Evolutionary conservation across 1,140 invertebrate genomes (phyloP), one percentile per base, ranked within the genome.

Genomic region (Microvelia longipes): DNA sequence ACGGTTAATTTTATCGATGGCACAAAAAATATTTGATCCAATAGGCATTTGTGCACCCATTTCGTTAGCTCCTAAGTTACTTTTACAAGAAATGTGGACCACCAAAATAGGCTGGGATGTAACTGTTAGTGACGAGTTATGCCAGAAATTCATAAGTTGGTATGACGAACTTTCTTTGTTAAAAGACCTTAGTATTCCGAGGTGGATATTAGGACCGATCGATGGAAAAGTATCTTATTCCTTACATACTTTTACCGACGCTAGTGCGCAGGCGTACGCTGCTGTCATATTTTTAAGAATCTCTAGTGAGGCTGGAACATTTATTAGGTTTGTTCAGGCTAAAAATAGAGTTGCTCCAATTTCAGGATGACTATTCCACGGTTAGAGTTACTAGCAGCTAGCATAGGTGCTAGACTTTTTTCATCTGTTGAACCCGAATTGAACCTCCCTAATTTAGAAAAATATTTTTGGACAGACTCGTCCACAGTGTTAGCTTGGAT

Each of bases 321-420:
- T 63, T 1, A 11, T 66, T 0, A 30, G 71, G 0, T 70, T 76
- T 25, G 26, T 76, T 0, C 14, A 26, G 0, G 72, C 68, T 70
- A 76, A 75, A 71, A 70, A 71, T n/a, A 71, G 75, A 35, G 78
- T 80, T 1, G 74, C 74, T 1, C 78, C 78, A 0, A 11, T 77
- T 13, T 75, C 75, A 68, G 69, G 71, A 1, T 75, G 1, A 74
- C 79, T 1, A 74, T 80, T 11, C 78, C 79, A 0, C 69, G 78
- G 19, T 29, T 78, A 14, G 79, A 80, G 70, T 69, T 80, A 28
- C 77, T 78, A 71, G 78, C 74, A 0, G 78, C 78, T 1, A 28
- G 79, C 1, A 28, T 81, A 15, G 78, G 70, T 0, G 72, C 71
- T 25, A 50, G 77, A 2, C 67, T 80, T 0, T 76, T 75, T 0